phyloP scores from a whole-genome alignment of 2,113 vertebrate genomes.

The Potamarius usumacintae region DNA sequence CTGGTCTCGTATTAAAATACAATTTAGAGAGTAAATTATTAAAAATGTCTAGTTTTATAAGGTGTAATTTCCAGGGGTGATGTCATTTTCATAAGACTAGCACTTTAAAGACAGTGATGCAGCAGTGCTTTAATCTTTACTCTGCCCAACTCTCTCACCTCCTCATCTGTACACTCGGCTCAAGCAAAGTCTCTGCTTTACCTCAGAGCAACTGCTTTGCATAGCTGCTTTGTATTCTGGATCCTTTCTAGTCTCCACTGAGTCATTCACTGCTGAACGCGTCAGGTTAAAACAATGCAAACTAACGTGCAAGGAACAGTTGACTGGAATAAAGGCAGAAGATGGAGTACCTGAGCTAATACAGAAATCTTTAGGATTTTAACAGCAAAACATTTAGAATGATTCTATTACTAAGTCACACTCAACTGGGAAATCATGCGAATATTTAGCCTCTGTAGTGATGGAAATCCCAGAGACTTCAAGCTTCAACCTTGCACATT shows the following conservation, averaged over 20 bases:
- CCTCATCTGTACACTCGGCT: not conserved
- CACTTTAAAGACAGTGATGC: not conserved
- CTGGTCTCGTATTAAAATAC: too few relatives aligned
- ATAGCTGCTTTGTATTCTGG: not conserved
- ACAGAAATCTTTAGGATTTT: not conserved
- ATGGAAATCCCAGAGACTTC: not conserved
- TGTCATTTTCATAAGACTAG: too few relatives aligned
- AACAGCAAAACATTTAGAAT: not conserved
- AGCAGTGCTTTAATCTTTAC: not conserved
- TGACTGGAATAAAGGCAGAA: not conserved
- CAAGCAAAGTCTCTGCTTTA: not conserved
- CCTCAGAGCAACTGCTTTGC: not conserved
- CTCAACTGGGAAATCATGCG: not conserved
- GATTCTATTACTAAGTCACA: not conserved
- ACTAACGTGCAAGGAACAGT: constrained; percentile 18
- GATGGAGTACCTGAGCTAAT: not conserved
- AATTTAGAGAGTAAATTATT: too few relatives aligned
- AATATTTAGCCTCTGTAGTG: not conserved
- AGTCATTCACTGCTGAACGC: constrained; percentile 43
- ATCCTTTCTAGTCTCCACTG: not conserved
- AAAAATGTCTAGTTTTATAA: too few relatives aligned
- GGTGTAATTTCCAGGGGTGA: too few relatives aligned
- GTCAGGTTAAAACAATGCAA: constrained; percentile 24
- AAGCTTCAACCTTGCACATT: not conserved
- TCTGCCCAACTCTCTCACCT: not conserved